Evolutionary conservation across 2,888 invertebrate genomes (phyloP), one percentile per base, ranked within the genome.

Genomic region (Stenodema calcarata): DNA sequence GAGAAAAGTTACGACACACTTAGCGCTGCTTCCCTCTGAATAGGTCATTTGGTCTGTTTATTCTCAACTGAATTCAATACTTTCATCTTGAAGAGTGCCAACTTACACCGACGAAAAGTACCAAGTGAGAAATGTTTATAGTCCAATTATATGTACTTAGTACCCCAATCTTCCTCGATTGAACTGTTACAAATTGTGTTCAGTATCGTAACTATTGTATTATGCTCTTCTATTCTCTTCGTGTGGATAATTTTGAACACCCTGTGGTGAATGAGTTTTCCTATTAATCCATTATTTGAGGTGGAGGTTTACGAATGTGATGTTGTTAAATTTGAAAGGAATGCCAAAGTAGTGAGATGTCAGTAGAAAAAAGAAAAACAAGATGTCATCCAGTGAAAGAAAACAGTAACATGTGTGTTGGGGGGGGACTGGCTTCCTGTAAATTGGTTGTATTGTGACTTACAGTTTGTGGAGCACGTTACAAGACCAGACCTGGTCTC

Each of bases 401-500:
- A 30, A 75, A 30, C n/a, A 42, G 35, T 18, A 41, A 11, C 23
- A 30, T 54, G 41, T 73, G 70, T 70, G 70, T 73, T 28, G 30
- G 73, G 87, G 85, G 85, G 87, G 88, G 85, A 62, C 78, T 78
- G 86, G 86, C 62, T 81, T 87, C 79, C 69, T 87, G 87, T 87
- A 85, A 87, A 88, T 86, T 87, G 84, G 87, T 87, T 86, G 83
- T 78, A 81, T 87, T 87, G 86, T 86, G 76, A 70, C 54, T 82
- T 86, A 92, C 94, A 97, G 97, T 96, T 91, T 98, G 98, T 94
- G 96, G 97, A 91, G 97, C 97, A 90, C 95, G 97, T 91, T 98
- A 98, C 95, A 98, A 98, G 94, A 98, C 98, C 89, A 94, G 98
- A 90, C 97, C 98, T 89, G 98, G 98, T 89, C 94, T 98, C 91